These are phyloP conservation scores for Triplophysa yarkandensis DNA, from an alignment of 2,797 vertebrate genomes.

Conservation along the genomic window DNA sequence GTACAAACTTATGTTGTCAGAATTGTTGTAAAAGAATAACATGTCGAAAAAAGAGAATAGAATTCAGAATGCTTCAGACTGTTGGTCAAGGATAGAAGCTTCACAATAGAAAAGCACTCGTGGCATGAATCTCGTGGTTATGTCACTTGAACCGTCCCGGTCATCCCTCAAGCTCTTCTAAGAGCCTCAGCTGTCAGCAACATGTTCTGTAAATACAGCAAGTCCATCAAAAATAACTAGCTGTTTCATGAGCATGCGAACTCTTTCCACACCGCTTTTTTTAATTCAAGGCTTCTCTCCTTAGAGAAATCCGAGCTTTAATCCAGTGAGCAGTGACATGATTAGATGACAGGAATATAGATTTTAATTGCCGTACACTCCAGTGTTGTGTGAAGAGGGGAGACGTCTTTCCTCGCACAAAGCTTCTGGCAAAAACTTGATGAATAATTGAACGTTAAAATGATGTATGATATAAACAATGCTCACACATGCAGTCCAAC, in stretches of 20 bases:
- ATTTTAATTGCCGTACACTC: slow-evolving; percentile 48
- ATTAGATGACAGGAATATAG: slow-evolving; percentile 49
- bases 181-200: slow-evolving; percentile 35
- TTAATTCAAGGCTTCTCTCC: slow-evolving; percentile 38
- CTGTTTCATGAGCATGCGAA: slow-evolving; percentile 5
- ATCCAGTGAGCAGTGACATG: slow-evolving; percentile 51
- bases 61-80: neutral
- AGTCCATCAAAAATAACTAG: slow-evolving; percentile 46
- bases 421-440: slow-evolving; percentile 5
- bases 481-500: no score
- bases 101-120: neutral
- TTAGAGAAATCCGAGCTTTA: slow-evolving; percentile 48
- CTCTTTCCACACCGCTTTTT: neutral
- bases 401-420: neutral
- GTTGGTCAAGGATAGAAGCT: neutral
- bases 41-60: no score
- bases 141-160: slow-evolving; percentile 25
- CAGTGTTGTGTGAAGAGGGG: slow-evolving; percentile 22
- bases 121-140: slow-evolving; percentile 9
- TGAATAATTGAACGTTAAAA: slow-evolving; percentile 1
- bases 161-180: slow-evolving; percentile 42
- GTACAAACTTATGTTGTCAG: no score
- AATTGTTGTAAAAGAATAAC: neutral
- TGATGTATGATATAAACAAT: neutral
- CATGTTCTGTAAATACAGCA: slow-evolving; percentile 39